Conservation (phyloP, 2,113 vertebrate genomes). For the Sardina pilchardus region DNA sequence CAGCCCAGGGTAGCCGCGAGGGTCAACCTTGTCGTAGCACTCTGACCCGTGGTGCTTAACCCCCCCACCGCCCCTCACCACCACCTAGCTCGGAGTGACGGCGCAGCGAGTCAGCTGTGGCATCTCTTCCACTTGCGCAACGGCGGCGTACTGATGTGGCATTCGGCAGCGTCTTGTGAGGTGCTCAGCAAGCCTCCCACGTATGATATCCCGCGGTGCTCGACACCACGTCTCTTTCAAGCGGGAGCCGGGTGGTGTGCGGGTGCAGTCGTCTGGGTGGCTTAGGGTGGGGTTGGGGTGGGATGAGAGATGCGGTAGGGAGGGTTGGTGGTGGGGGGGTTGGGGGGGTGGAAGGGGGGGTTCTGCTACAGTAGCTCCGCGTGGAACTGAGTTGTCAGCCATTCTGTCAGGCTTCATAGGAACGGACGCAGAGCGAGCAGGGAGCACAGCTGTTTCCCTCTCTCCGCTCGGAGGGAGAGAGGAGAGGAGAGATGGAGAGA, state of each 20-base stretch:
- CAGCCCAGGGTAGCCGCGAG: neutral
- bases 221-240: neutral
- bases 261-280: constrained; percentile 2
- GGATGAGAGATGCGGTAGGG: neutral
- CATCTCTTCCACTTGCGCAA: neutral
- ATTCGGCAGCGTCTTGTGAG: neutral
- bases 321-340: neutral
- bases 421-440: constrained; percentile 67
- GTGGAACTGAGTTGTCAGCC: constrained; percentile 66
- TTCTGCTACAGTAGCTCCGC: constrained; percentile 25
- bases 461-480: constrained; percentile 55
- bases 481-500: constrained; percentile 47
- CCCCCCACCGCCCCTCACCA: too few relatives aligned
- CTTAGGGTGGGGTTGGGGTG: neutral
- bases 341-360: neutral
- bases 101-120: neutral
- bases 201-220: neutral
- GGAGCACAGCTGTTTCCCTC: constrained; percentile 70
- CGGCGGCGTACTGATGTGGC: neutral
- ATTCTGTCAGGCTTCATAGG: constrained; percentile 68
- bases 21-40: neutral
- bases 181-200: neutral
- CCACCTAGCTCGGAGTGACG: neutral
- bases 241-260: neutral
- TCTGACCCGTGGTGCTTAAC: neutral